Conservation (phyloP, 2,888 invertebrate genomes). For the Luperina nickerlii region DNA sequence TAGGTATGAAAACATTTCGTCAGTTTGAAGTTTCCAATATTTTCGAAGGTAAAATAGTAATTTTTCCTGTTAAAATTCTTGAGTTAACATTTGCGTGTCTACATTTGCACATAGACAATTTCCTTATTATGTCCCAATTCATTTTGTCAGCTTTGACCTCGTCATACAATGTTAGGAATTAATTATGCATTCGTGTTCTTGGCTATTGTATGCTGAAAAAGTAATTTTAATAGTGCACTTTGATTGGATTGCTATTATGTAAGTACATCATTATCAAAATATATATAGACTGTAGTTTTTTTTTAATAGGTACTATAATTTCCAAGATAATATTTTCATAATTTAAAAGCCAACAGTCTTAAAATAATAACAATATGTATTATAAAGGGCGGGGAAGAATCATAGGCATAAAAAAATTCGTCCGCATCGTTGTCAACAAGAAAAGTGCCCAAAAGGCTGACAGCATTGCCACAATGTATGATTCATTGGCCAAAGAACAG, state of each 20-base stretch:
- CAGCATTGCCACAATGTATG: too few relatives aligned
- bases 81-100: slow-evolving; percentile 12
- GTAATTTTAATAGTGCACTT: not conserved
- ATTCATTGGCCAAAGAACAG: too few relatives aligned
- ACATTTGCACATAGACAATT: slow-evolving; percentile 19
- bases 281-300: too few relatives aligned
- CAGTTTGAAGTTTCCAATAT: slow-evolving; percentile 4
- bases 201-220: slow-evolving; percentile 29
- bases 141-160: slow-evolving; percentile 36
- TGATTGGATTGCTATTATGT: not conserved
- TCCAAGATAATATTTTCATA: too few relatives aligned
- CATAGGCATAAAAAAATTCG: too few relatives aligned
- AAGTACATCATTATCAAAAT: too few relatives aligned
- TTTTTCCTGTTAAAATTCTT: slow-evolving; percentile 23
- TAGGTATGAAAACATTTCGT: not conserved
- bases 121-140: slow-evolving; percentile 25
- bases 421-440: too few relatives aligned
- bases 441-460: too few relatives aligned
- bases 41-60: not conserved
- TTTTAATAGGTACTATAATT: too few relatives aligned
- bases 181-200: slow-evolving; percentile 21
- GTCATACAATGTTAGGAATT: slow-evolving; percentile 32
- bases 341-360: too few relatives aligned
- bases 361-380: too few relatives aligned
- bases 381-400: too few relatives aligned